phyloP scores from a whole-genome alignment of 2,113 vertebrate species.

The Nibea albiflora region DNA sequence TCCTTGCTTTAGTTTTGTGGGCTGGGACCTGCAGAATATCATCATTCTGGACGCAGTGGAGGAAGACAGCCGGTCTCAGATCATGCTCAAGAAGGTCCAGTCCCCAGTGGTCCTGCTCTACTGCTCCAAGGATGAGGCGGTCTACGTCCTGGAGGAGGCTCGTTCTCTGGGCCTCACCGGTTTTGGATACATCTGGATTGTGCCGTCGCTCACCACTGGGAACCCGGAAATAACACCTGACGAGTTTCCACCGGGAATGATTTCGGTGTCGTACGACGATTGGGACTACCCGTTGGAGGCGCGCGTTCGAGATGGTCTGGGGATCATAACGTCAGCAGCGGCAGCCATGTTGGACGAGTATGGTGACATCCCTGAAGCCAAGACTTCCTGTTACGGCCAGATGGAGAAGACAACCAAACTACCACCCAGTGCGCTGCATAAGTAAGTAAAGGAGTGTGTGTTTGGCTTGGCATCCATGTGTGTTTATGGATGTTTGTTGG shows the following conservation, averaged over 20 bases:
- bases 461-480: neutral
- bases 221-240: conserved; percentile 92
- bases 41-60: conserved; percentile 93
- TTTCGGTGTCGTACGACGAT: conserved; percentile 95
- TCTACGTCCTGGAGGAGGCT: conserved; percentile 94
- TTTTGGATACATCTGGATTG: conserved; percentile 98
- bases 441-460: conserved; percentile 84
- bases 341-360: conserved; percentile 95
- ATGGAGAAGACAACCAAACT: conserved; percentile 87
- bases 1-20: conserved; percentile 88
- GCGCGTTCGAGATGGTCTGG: conserved; percentile 92
- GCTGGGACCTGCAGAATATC: conserved; percentile 97
- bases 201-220: conserved; percentile 93
- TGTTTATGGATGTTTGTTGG: neutral
- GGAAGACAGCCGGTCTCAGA: conserved; percentile 91
- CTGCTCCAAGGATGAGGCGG: conserved; percentile 96
- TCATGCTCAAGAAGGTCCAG: conserved; percentile 98
- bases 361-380: conserved; percentile 94
- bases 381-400: conserved; percentile 91
- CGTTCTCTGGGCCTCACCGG: conserved; percentile 95
- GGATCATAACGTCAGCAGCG: conserved; percentile 94
- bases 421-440: conserved; percentile 91
- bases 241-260: conserved; percentile 94
- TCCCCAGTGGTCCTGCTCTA: conserved; percentile 95
- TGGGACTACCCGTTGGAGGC: conserved; percentile 97